These are phyloP conservation scores for Sussaba pulchella DNA, from an alignment of 2,888 invertebrate species.

Conservation along the genomic window DNA sequence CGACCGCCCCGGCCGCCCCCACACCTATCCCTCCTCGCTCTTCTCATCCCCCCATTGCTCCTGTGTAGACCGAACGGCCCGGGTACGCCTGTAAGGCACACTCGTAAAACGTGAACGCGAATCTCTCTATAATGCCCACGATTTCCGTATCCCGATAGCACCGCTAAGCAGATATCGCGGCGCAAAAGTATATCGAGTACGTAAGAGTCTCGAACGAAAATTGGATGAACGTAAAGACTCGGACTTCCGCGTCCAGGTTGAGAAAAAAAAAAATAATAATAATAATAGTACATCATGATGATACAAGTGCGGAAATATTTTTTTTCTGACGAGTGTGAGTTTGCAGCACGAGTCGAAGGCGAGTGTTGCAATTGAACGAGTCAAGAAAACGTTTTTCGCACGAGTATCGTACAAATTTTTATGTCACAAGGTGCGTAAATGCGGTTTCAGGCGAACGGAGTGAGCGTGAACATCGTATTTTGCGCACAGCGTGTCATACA, in stretches of 20 bases:
- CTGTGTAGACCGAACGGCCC: not conserved
- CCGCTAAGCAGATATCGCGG: not conserved
- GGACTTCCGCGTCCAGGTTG: not conserved
- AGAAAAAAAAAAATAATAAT: not conserved
- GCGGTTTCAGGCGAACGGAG: no score
- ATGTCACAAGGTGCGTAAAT: no score
- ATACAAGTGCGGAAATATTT: no score
- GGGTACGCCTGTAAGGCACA: conserved; percentile 29
- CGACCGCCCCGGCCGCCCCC: not conserved
- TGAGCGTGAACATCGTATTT: no score
- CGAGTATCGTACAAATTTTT: no score
- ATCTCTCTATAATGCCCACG: conserved; percentile 17
- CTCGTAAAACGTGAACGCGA: conserved; percentile 41
- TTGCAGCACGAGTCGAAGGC: no score
- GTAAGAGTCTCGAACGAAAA: not conserved
- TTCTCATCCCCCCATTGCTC: conserved; percentile 27
- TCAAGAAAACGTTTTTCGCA: no score
- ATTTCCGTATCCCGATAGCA: conserved; percentile 21
- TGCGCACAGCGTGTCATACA: no score
- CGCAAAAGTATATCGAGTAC: conserved; percentile 22
- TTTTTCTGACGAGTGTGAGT: no score
- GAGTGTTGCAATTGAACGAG: no score
- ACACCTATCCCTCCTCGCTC: conserved; percentile 6
- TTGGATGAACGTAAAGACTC: not conserved
- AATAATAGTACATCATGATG: no score